These are phyloP conservation scores for Alauda arvensis DNA, from an alignment of 2,797 vertebrate species.

Conservation along the genomic window DNA sequence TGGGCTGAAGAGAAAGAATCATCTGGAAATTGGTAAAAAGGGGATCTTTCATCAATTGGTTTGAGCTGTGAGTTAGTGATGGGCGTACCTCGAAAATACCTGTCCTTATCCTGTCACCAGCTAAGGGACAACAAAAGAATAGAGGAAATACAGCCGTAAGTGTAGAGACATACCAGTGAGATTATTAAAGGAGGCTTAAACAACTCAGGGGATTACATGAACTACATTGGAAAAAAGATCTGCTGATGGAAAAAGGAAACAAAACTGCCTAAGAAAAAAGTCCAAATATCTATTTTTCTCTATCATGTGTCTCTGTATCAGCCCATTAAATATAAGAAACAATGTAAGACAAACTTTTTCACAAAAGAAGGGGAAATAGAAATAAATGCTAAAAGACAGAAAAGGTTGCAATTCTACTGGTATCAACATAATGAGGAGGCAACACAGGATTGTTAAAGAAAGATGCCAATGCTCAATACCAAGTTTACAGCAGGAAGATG, in stretches of 20 bases:
- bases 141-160: constrained; percentile 20
- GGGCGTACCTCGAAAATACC: constrained; percentile 3
- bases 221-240: neutral
- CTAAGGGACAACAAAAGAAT: constrained; percentile 30
- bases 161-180: constrained; percentile 34
- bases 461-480: neutral
- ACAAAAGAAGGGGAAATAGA: neutral
- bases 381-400: neutral
- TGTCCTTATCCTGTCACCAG: constrained; percentile 19
- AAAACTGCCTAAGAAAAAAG: neutral
- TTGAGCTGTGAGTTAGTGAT: constrained; percentile 30
- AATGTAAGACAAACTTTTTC: neutral
- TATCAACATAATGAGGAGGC: constrained; percentile 4
- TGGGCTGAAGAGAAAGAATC: constrained; percentile 3
- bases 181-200: constrained; percentile 18
- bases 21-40: constrained; percentile 23
- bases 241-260: constrained; percentile 1
- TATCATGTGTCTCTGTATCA: neutral
- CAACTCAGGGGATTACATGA: constrained; percentile 22
- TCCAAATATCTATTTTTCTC: neutral
- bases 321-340: neutral
- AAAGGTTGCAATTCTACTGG: neutral
- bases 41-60: constrained; percentile 19
- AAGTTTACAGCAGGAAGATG: neutral
- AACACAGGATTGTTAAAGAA: neutral